Conservation (phyloP, 2,888 invertebrate species). For the Brenthis hecate region DNA sequence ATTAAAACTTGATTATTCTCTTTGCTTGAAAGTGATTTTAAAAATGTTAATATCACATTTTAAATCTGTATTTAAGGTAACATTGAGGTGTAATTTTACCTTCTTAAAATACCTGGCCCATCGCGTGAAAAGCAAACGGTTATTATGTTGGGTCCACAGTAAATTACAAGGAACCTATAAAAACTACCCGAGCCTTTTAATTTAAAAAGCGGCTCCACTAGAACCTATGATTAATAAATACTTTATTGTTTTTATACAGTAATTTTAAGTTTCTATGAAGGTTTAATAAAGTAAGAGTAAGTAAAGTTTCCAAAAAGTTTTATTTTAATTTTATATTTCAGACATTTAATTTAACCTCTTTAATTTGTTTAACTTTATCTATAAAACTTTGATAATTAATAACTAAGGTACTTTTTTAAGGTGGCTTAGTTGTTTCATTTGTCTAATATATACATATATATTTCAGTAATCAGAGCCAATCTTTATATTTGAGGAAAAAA, state of each 20-base stretch:
- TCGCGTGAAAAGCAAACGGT: conserved; percentile 20
- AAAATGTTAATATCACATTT: not conserved
- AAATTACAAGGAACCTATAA: conserved; percentile 24
- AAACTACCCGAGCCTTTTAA: conserved; percentile 29
- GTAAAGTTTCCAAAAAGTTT: too few relatives aligned
- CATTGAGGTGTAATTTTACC: conserved; percentile 9
- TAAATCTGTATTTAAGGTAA: conserved; percentile 6
- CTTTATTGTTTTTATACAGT: not conserved
- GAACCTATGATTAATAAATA: conserved; percentile 19
- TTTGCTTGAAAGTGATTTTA: not conserved
- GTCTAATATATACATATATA: too few relatives aligned
- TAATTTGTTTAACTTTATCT: too few relatives aligned
- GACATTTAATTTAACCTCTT: too few relatives aligned
- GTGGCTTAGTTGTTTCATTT: too few relatives aligned
- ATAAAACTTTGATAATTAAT: too few relatives aligned
- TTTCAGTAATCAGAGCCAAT: too few relatives aligned
- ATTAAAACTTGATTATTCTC: not conserved
- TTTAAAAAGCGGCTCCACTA: conserved; percentile 21
- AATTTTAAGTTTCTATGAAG: not conserved
- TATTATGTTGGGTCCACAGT: conserved; percentile 24
- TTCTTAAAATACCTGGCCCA: conserved; percentile 9
- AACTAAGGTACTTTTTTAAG: too few relatives aligned
- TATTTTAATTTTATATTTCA: too few relatives aligned
- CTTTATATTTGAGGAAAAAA: too few relatives aligned
- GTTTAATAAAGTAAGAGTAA: not conserved